Base-by-base conservation (phyloP, 2,888 invertebrate genomes). In the Panzeria rudis region DNA sequence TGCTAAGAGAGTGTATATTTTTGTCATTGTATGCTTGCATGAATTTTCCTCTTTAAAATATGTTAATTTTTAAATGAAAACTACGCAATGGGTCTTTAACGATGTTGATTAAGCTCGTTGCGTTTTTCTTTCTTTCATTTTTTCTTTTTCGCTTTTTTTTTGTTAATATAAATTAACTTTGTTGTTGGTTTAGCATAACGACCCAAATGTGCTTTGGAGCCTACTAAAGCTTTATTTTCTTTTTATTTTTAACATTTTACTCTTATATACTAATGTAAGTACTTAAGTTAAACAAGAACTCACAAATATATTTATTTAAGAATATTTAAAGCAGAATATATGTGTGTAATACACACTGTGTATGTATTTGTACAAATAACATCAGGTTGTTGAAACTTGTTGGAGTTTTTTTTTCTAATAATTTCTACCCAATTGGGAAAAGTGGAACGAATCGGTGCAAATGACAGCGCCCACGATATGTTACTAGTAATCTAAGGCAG, bases 121-220 rank as follows among this genome's bases (percentile, higher is more conserved):
- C 38, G 25, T 50, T 41, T 56, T 50, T 54, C 20, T 64, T 56
- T 9, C 35, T 4, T 29, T 29, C 2, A 4, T 29, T 79, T 62
- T 25, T 29, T 23, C 72, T 38, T 38, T 50, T 61, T n/a, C n/a
- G n/a, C 32, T 62, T 56, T 47, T 17, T 64, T 47, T 41, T 38
- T 66, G 69, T 80, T 75, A 85, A 85, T 82, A 82, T 82, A 79
- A 85, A 82, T 85, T 85, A 82, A 85, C 75, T 83, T 86, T 83
- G 69, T 75, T 69, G 79, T 75, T 75, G 66, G 68, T 62, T 72
- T 82, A 85, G 85, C 85, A 85, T 85, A 71, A 71, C 87, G 87
- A 87, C 87, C 87, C 82, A 86, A 87, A 87, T 87, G 86, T 86
- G 86, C 86, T 72, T 75, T 86, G 86, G 84, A 86, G 87, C 87